phyloP scores from a whole-genome alignment of 2,888 invertebrate species.

The Napeogenes inachia region DNA sequence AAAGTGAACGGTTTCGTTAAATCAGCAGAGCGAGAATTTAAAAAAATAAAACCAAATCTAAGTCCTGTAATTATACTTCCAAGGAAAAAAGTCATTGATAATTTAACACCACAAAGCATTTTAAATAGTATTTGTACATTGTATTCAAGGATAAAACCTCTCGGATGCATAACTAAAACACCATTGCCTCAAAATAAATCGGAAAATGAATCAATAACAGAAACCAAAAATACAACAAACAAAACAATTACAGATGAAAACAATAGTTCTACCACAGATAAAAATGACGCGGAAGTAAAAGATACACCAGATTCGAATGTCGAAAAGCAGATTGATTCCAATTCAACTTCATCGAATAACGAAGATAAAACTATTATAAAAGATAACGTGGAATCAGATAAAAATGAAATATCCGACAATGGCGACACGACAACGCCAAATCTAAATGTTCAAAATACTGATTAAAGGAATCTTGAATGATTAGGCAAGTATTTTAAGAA shows the following conservation, averaged over 20 bases:
- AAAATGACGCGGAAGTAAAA: not conserved
- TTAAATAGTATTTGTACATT: constrained; percentile 29
- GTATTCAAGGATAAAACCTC: constrained; percentile 23
- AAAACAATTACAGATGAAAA: not conserved
- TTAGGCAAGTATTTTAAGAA: no score
- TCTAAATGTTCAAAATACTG: no score
- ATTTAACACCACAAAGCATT: constrained; percentile 20
- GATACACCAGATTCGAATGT: not conserved
- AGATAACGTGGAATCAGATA: no score
- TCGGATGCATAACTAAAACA: constrained; percentile 24
- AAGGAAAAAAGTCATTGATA: constrained; percentile 20
- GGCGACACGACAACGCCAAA: no score
- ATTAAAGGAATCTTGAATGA: no score
- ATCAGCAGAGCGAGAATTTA: constrained; percentile 25
- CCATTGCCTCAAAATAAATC: constrained; percentile 15
- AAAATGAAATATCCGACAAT: no score
- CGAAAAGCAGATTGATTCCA: not conserved
- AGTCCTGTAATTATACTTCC: constrained; percentile 30
- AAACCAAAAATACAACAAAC: not conserved
- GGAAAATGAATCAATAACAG: not conserved
- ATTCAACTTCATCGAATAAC: no score
- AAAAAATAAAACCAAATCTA: constrained; percentile 18
- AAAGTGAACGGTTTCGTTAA: constrained; percentile 22
- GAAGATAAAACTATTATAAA: no score
- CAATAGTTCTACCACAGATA: not conserved